These are phyloP conservation scores for Pachycephus smyrnensis DNA, from an alignment of 2,888 invertebrate species.

Conservation along the genomic window DNA sequence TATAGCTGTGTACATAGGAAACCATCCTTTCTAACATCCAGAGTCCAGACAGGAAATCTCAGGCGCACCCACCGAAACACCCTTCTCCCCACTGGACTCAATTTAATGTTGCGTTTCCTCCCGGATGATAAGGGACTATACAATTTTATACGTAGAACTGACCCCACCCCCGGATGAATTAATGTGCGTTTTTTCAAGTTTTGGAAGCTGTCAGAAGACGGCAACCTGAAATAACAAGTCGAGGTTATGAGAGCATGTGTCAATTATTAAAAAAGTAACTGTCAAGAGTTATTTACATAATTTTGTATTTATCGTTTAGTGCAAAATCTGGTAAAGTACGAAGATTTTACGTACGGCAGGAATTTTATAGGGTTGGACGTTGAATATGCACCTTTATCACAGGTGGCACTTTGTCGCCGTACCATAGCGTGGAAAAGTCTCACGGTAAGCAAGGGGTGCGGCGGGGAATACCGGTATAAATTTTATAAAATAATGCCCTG, in stretches of 20 bases:
- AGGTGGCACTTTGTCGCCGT: not conserved
- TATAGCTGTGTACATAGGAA: conserved; percentile 39
- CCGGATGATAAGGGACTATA: conserved; percentile 57
- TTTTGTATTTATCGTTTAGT: not conserved
- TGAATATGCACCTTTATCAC: not conserved
- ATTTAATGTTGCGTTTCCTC: conserved; percentile 65
- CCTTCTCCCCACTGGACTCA: conserved; percentile 59
- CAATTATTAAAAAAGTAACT: not conserved
- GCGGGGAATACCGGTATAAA: conserved; percentile 39
- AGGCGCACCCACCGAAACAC: conserved; percentile 66
- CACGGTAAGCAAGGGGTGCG: conserved; percentile 19
- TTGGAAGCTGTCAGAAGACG: not conserved
- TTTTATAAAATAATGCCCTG: conserved; percentile 53
- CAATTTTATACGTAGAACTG: conserved; percentile 53
- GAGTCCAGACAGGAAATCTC: conserved; percentile 63
- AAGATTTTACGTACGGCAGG: not conserved
- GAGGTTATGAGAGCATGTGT: not conserved
- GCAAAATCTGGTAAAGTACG: not conserved
- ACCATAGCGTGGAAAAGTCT: not conserved
- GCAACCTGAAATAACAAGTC: not conserved
- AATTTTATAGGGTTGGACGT: not conserved
- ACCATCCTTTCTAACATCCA: conserved; percentile 55
- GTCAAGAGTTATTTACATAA: not conserved
- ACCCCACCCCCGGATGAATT: conserved; percentile 12
- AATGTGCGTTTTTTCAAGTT: not conserved